Evolutionary conservation across 2,797 vertebrate genomes (phyloP).

Genomic region (Intellagama lesueurii): DNA sequence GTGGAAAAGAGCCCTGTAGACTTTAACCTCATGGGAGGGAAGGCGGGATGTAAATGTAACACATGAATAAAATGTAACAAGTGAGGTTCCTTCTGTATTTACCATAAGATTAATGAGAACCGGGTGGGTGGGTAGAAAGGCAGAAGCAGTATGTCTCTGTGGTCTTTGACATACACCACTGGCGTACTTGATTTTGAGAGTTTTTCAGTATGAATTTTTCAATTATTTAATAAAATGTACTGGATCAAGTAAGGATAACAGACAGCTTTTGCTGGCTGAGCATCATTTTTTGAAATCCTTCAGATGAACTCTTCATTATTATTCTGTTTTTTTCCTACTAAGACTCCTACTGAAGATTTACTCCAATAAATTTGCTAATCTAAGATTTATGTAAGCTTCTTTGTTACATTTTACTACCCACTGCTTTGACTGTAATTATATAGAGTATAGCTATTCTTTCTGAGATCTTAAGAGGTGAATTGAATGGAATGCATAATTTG

Average conservation of each 20-base stretch:
- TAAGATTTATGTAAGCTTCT: neutral
- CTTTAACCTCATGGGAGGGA: too few species aligned
- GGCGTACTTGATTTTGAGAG: neutral
- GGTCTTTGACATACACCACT: neutral
- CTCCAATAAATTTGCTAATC: slow-evolving; percentile 24
- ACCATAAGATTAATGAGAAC: neutral
- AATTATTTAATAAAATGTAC: neutral
- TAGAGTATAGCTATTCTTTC: slow-evolving; percentile 20
- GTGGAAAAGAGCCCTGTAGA: too few species aligned
- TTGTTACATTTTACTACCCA: neutral
- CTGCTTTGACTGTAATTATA: slow-evolving; percentile 1
- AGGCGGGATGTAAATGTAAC: too few species aligned
- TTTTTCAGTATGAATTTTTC: slow-evolving; percentile 9
- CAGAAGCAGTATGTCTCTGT: neutral
- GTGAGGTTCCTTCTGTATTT: slow-evolving; percentile 8
- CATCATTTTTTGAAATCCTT: slow-evolving; percentile 4
- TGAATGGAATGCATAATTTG: neutral
- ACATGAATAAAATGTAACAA: neutral
- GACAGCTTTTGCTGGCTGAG: neutral
- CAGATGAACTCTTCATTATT: slow-evolving; percentile 24
- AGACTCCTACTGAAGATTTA: neutral
- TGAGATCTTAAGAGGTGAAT: slow-evolving; percentile 21
- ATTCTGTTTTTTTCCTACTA: slow-evolving; percentile 25
- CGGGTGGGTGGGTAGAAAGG: neutral
- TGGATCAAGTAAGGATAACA: neutral